Base-by-base conservation (phyloP, 1,140 invertebrate species). In the Carposina sasakii region DNA sequence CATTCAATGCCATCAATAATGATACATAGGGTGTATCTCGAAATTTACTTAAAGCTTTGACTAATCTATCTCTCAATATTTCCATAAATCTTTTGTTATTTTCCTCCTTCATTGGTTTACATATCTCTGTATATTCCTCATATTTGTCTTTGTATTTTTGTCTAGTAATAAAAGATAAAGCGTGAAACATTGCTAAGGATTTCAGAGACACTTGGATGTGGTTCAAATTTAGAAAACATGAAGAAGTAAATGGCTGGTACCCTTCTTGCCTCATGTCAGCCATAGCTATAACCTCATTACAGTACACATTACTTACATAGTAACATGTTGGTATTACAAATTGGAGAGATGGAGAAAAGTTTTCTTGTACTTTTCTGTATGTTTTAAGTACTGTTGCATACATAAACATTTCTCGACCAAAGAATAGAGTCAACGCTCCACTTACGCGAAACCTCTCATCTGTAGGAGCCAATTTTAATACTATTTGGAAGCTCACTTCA, bases 401-500 rank as follows among this genome's bases (percentile, higher is more conserved):
- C 20, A 73, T 57, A 60, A 63, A 83, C 19, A 78, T 71, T 68
- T 83, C 79, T 45, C 65, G 60, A 0, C 48, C 51, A 53, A 83
- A 83, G 57, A 81, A 64, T n/a, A 52, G 17, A n/a, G 72, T 73
- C 0, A 83, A 45, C 9, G 79, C 79, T 1, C 75, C 77, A 45
- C 79, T 83, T 0, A 83, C 65, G 28, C 79, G 60, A 48, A 62
- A 81, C 49, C 60, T 63, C 44, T 79, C 75, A 57, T 81, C 71
- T 5, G 60, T 69, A 10, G 79, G 79, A 34, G 79, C 74, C 36
- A 83, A 48, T 63, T 83, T 83, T 44, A 83, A 54, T 33, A 81
- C 67, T 21, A 81, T 16, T 13, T 66, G 19, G 19, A 73, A 39
- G 30, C 28, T 57, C 19, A 67, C 46, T 45, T 58, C 52, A 36